These are phyloP conservation scores for Drosophila fulvimacula DNA, from an alignment of 2,888 invertebrate genomes.

Conservation along the genomic window DNA sequence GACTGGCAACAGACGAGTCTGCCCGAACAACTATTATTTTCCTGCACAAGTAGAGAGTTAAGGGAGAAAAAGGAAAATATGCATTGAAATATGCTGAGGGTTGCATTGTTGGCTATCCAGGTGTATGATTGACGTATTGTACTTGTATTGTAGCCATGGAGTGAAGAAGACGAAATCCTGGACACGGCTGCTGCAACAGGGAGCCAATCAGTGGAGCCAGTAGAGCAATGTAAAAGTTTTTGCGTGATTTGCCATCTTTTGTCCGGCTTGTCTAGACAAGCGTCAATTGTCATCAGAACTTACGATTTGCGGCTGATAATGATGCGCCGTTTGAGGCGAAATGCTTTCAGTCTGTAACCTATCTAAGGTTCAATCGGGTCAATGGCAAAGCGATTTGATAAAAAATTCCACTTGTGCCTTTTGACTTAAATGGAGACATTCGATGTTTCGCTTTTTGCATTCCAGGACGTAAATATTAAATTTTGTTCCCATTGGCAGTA, in stretches of 20 bases:
- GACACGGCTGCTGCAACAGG: not conserved
- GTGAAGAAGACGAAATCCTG: not conserved
- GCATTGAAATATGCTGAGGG: not conserved
- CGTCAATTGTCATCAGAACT: slow-evolving; percentile 40
- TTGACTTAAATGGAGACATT: slow-evolving; percentile 14
- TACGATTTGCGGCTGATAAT: slow-evolving; percentile 34
- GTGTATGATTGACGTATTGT: slow-evolving; percentile 10
- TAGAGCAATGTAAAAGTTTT: not conserved
- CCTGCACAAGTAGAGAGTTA: slow-evolving; percentile 1
- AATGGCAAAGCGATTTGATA: slow-evolving; percentile 47
- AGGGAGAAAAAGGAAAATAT: not conserved
- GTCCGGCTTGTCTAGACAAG: slow-evolving; percentile 42
- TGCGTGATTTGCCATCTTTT: slow-evolving; percentile 1
- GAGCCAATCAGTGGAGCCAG: slow-evolving; percentile 11
- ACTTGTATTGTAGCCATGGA: not conserved
- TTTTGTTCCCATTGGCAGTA: not conserved
- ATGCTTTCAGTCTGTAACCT: slow-evolving; percentile 19
- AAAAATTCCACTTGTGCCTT: slow-evolving; percentile 19
- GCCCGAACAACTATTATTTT: not conserved
- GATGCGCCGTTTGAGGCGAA: slow-evolving; percentile 10
- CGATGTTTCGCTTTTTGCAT: not conserved
- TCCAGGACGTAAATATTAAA: slow-evolving; percentile 2
- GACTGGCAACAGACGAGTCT: slow-evolving; percentile 25
- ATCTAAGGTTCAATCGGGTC: slow-evolving; percentile 33
- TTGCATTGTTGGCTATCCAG: slow-evolving; percentile 1